Evolutionary conservation across 2,113 vertebrate species (phyloP), one percentile per base, ranked within the genome.

Genomic region (Jaculus jaculus): DNA sequence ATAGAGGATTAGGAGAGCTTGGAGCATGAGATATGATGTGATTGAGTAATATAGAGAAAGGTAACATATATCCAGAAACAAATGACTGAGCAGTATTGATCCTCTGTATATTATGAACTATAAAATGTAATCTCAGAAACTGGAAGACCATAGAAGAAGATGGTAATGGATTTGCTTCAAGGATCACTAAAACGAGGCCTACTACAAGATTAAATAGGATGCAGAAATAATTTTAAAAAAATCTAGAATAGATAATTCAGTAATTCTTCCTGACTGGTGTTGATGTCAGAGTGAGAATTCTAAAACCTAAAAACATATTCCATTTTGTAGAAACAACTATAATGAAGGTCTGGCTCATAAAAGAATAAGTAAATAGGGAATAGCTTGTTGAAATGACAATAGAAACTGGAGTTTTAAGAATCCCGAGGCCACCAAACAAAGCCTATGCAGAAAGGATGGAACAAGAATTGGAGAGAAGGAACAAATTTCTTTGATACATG

Each of bases 231-330:
- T 0, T 65, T 69, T 54, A 54, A 54, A 54, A 54, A 47, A 47
- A 47, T 8, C 42, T 47, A 47, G 0, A n/a, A 51, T 7, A 16
- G 1, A 37, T 12, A 1, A 20, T 54, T 3, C 12, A 63, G 2
- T 42, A 16, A 80, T 42, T 20, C 3, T 30, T 63, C 63, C n/a
- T 65, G 3, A 83, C 5, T 34, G 12, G 8, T 65, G 51, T 4
- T 24, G 86, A 5, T 20, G 16, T 58, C 17, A 66, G 32, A 71
- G 34, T 65, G 60, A 72, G 26, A 34, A 39, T 73, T 90, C 39
- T 69, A 47, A 74, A 47, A 47, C n/a, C n/a, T n/a, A n/a, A 47
- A 58, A 20, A 12, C 42, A 1, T 73, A 24, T 65, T 93, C 58
- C 23, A 39, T 21, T 17, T 13, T 68, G 13, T 11, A 51, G 42